These are phyloP conservation scores for Ammospiza nelsoni DNA, from an alignment of 2,113 vertebrate genomes.

Conservation along the genomic window DNA sequence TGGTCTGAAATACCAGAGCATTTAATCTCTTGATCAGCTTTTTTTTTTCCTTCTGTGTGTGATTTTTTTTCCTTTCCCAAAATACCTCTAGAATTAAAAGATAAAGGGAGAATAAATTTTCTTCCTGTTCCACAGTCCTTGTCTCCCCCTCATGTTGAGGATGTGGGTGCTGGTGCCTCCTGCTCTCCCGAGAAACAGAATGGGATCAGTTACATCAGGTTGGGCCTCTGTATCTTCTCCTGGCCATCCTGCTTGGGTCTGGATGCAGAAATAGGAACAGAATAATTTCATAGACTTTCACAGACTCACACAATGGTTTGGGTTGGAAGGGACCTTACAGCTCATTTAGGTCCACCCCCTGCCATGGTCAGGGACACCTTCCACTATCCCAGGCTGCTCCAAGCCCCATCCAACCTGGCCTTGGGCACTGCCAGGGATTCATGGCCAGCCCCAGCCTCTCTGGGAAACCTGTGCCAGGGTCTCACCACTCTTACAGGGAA, in stretches of 20 bases:
- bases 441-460: background rate
- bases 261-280: background rate
- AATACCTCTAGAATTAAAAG: background rate
- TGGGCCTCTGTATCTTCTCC: background rate
- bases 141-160: background rate
- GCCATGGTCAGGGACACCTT: background rate
- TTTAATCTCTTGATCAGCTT: conserved; percentile 41
- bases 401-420: rapidly evolving
- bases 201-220: background rate
- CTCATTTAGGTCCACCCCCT: background rate
- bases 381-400: background rate
- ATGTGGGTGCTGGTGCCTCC: background rate
- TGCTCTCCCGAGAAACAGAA: rapidly evolving
- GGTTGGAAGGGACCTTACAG: background rate
- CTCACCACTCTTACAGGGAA: rapidly evolving
- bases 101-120: background rate
- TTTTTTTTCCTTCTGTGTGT: background rate
- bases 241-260: background rate
- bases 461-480: background rate
- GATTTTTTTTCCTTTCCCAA: background rate
- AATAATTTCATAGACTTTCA: background rate
- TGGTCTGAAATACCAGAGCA: conserved; percentile 3
- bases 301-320: background rate
- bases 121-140: background rate
- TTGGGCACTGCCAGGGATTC: background rate